Evolutionary conservation across 2,888 invertebrate genomes (phyloP), one percentile per base, ranked within the genome.

Genomic region (Habroteleia sp.): DNA sequence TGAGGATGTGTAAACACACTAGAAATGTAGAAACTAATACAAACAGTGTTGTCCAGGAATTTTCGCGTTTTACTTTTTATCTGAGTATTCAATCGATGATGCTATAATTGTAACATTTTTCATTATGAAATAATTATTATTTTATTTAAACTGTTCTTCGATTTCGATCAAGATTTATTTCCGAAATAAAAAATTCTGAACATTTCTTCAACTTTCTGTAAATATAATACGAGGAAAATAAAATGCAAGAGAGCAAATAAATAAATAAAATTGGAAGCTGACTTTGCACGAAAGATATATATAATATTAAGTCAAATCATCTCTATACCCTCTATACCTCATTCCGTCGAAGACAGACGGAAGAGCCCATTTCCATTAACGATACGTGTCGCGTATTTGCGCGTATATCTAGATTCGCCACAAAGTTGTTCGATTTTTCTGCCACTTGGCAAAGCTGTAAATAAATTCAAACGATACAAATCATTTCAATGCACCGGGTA

Each of bases 391-490:
- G 54, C 52, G 16, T 25, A 68, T 68, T 68, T 68, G 41, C 56
- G 41, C 56, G 11, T 68, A 68, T 33, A 58, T 41, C 39, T 25
- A 17, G 56, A 44, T 46, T 17, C 31, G 29, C 13, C 23, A 37
- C 39, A 46, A 71, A 60, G 52, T 52, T 54, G 62, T 52, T 71
- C 69, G 62, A 62, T 71, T 71, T 71, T 62, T 71, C 69, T 44
- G 27, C 13, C 50, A 31, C 35, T n/a, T 29, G 56, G 17, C 68
- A 41, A 33, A 50, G 35, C 50, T 27, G 50, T 42, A 35, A 14
- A 50, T 46, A 62, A 62, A 71, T 71, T 46, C 25, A 6, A 17
- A 39, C 31, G 54, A 62, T 71, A 71, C 71, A 71, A 62, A 71
- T 62, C 62, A 54, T 71, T 54, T 60, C 52, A 48, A 58, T 50